A percentile compares a stretch with the other conserved stretches of the same genome.
These are phyloP conservation scores for Synanthedon formicaeformis DNA, from an alignment of 2,888 invertebrate species.

Conservation along the genomic window DNA sequence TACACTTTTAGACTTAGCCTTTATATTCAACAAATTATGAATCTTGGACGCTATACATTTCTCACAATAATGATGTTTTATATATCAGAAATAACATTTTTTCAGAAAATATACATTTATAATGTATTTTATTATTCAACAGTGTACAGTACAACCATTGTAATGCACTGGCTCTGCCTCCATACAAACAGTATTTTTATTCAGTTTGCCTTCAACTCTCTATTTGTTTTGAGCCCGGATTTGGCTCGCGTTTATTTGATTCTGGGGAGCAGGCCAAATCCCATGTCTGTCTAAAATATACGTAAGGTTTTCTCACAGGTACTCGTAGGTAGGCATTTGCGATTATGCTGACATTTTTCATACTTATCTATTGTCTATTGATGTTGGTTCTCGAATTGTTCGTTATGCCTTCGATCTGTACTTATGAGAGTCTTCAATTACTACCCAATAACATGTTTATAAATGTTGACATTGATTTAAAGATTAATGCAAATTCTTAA, in stretches of 20 bases:
- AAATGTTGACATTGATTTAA: no score
- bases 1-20: no score
- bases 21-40: no score
- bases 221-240: constrained; percentile 8
- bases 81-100: no score
- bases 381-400: no score
- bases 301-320: no score
- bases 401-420: neutral
- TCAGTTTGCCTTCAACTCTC: constrained; percentile 8
- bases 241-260: neutral
- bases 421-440: neutral
- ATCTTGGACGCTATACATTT: neutral
- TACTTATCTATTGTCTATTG: no score
- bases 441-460: neutral
- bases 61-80: neutral
- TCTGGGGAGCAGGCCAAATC: constrained; percentile 9
- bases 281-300: constrained; percentile 2
- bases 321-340: no score
- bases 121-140: no score
- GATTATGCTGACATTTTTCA: no score
- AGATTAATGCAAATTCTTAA: no score
- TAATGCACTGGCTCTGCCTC: neutral
- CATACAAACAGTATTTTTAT: neutral
- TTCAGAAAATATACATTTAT: no score
- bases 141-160: neutral